phyloP scores from a whole-genome alignment of 2,888 invertebrate genomes.

The Drosophila nr. medialis region DNA sequence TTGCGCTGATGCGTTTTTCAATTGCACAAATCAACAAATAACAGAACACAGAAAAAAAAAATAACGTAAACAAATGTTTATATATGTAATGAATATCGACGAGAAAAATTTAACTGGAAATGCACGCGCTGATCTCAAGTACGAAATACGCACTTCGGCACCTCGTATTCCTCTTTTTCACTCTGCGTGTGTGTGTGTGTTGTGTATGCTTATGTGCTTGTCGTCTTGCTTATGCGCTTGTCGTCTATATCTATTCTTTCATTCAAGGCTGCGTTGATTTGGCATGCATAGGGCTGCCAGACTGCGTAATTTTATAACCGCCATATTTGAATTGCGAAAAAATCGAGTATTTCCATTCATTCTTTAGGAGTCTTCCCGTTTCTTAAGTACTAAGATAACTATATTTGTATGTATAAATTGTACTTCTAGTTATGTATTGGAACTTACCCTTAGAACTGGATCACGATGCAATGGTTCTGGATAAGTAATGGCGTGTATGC shows the following conservation, averaged over 20 bases:
- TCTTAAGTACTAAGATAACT: background rate
- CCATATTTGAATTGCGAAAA: slow-evolving; percentile 12
- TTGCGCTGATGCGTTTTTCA: slow-evolving; percentile 12
- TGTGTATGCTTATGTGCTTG: slow-evolving; percentile 10
- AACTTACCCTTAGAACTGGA: slow-evolving; percentile 88
- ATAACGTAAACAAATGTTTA: slow-evolving; percentile 36
- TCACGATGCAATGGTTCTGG: slow-evolving; percentile 88
- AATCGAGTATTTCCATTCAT: background rate
- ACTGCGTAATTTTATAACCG: background rate
- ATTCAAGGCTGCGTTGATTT: background rate
- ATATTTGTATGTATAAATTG: background rate
- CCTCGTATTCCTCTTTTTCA: slow-evolving; percentile 27
- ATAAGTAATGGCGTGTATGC: slow-evolving; percentile 87
- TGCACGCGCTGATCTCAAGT: slow-evolving; percentile 41
- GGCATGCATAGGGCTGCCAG: slow-evolving; percentile 14
- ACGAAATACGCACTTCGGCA: slow-evolving; percentile 38
- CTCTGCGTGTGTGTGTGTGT: slow-evolving; percentile 11
- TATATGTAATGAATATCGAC: slow-evolving; percentile 16
- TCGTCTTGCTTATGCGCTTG: slow-evolving; percentile 11
- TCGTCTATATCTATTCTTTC: slow-evolving; percentile 11
- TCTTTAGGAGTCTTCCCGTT: background rate
- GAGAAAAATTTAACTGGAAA: slow-evolving; percentile 18
- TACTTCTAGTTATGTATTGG: background rate
- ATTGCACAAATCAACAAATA: slow-evolving; percentile 19
- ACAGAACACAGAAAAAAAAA: slow-evolving; percentile 11